Percentiles rank a stretch among this genome's conserved stretches.
These are phyloP conservation scores for Sarcophaga carnaria DNA, from an alignment of 2,888 invertebrate genomes.

Conservation along the genomic window DNA sequence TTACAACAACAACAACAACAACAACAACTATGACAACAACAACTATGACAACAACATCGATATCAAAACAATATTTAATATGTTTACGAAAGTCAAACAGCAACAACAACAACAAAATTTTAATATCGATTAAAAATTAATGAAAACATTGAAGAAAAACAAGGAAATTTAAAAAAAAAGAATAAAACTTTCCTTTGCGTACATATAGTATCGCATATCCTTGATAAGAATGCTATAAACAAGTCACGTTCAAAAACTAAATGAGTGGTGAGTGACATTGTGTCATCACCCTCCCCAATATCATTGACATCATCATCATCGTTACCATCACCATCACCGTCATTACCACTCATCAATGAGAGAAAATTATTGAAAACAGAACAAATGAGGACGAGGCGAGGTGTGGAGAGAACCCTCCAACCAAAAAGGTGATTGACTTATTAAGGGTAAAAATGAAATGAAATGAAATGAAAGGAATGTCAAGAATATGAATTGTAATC, in stretches of 20 bases:
- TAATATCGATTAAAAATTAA: neutral
- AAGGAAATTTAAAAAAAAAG: neutral
- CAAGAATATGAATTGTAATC: neutral
- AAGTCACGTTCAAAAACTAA: neutral
- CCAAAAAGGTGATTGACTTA: slow-evolving; percentile 49
- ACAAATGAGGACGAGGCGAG: neutral
- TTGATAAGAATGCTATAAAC: neutral
- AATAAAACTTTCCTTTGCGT: neutral
- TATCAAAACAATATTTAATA: slow-evolving; percentile 1
- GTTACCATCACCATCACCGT: neutral
- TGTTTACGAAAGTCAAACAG: neutral
- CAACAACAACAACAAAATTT: neutral
- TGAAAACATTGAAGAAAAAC: slow-evolving; percentile 1
- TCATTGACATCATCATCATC: neutral
- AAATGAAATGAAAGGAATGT: slow-evolving; percentile 8
- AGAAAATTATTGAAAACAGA: neutral
- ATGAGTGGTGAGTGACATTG: neutral
- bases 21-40: neutral
- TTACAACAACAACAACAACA: neutral
- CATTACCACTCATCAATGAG: neutral
- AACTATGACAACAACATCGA: neutral
- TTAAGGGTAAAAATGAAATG: slow-evolving; percentile 25
- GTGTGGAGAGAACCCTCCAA: neutral
- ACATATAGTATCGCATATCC: neutral
- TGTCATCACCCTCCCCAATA: neutral